A percentile compares a stretch with the other conserved stretches of the same genome.
These are phyloP conservation scores for Rhabdornis inornatus DNA, from an alignment of 2,113 vertebrate species.

Conservation along the genomic window DNA sequence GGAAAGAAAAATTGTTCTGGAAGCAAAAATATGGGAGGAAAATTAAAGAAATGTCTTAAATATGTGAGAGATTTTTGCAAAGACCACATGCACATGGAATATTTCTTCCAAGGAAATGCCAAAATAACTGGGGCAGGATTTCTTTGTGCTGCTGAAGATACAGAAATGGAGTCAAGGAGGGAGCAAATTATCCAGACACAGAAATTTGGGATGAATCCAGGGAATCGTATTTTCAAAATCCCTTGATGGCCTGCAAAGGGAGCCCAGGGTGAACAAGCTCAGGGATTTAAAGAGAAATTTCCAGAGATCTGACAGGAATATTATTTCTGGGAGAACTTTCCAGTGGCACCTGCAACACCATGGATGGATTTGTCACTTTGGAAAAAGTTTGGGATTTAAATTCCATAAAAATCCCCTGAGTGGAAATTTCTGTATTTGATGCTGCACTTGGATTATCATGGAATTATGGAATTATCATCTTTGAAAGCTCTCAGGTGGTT, in stretches of 20 bases:
- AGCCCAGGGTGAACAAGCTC: not conserved
- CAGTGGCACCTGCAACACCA: fast-evolving
- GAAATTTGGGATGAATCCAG: not conserved
- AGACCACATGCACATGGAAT: fast-evolving
- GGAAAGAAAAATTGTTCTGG: not conserved
- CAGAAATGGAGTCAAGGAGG: not conserved
- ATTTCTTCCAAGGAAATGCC: not conserved
- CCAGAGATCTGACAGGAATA: fast-evolving
- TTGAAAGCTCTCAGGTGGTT: not conserved
- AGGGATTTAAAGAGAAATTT: not conserved
- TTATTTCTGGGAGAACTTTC: not conserved
- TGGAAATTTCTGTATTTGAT: not conserved
- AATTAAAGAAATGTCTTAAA: not conserved
- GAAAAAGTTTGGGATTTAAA: not conserved
- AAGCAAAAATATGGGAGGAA: not conserved
- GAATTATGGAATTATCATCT: not conserved
- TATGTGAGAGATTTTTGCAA: not conserved
- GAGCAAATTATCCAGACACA: fast-evolving
- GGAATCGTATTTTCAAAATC: not conserved
- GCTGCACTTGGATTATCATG: not conserved
- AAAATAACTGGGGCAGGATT: not conserved
- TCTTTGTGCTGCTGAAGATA: not conserved
- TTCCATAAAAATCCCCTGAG: fast-evolving
- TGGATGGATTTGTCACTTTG: not conserved
- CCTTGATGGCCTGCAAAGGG: fast-evolving